phyloP scores from a whole-genome alignment of 2,888 invertebrate species.

The Eutolmus rufibarbis region DNA sequence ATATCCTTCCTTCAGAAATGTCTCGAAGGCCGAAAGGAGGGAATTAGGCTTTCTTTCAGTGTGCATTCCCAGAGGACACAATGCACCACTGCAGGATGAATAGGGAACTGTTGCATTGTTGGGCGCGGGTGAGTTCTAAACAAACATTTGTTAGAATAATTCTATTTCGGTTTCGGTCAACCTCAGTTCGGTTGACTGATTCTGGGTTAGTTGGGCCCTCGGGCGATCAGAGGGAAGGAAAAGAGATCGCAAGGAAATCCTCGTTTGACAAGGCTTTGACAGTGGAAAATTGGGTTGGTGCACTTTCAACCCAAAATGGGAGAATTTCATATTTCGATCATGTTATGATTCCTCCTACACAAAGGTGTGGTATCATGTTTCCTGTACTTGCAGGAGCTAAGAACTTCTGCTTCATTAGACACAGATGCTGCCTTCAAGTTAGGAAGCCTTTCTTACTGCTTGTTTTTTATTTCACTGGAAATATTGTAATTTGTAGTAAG shows the following conservation, averaged over 20 bases:
- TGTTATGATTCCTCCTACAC: not conserved
- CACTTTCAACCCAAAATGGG: not conserved
- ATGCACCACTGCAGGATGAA: not conserved
- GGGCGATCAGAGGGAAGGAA: not conserved
- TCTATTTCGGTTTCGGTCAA: slow-evolving; percentile 49
- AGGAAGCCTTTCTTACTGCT: not conserved
- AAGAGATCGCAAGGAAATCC: not conserved
- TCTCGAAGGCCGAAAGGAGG: not conserved
- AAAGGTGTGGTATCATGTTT: not conserved
- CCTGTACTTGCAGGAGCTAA: not conserved
- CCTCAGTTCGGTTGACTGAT: slow-evolving; percentile 51
- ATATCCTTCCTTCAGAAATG: not conserved
- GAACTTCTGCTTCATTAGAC: not conserved
- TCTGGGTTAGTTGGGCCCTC: slow-evolving; percentile 31
- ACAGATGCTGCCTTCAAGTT: not conserved
- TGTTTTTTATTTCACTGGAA: not conserved
- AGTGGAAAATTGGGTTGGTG: not conserved
- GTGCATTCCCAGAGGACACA: not conserved
- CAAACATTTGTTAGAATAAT: slow-evolving; percentile 23
- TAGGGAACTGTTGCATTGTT: slow-evolving; percentile 5
- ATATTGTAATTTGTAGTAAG: not conserved
- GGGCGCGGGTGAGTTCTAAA: slow-evolving; percentile 4
- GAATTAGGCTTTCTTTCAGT: not conserved
- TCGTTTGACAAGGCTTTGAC: not conserved
- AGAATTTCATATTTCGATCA: slow-evolving; percentile 13